Base-by-base conservation (phyloP, 2,888 invertebrate genomes). In the Cremastobaeus sp. region DNA sequence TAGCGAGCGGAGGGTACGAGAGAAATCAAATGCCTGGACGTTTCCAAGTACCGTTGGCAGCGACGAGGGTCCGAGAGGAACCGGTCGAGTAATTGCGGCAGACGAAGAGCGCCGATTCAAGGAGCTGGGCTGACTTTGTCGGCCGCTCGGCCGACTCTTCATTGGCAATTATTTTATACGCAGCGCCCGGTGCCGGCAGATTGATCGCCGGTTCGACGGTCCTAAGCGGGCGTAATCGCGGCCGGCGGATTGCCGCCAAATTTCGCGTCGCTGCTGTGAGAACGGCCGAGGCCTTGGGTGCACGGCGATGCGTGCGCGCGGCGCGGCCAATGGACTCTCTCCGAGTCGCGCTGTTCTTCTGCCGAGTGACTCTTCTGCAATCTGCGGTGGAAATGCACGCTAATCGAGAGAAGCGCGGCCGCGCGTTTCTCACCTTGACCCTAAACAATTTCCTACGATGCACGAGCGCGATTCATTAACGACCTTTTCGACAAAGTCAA, bases 1-100 rank as follows among this genome's bases (percentile, higher is more conserved):
- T 45, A 35, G 52, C 52, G 21, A 17, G n/a, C n/a, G 21, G 35
- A 45, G 50, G 34, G 45, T 57, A 30, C 54, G 62, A 18, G 25
- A 30, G 20, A 20, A 65, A 37, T 57, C 59, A 69, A 68, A 73
- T 68, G 60, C 73, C 73, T 60, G 34, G 50, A 68, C 50, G 69
- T 69, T 74, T 74, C 69, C 69, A 60, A 71, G 74, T 75, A 75
- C 71, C 71, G 75, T 71, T 65, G 18, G 55, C 55, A 43, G 68
- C 59, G 75, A 76, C 71, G 71, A 76, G 57, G 52, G 37, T 45
- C 43, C 66, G 39, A 74, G 71, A 78, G 43, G 79, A 81, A 81
- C 81, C 81, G 81, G 81, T 81, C 77, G 76, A 76, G 79, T 79
- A 78, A 80, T 81, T 78, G 77, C 79, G 68, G 75, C 54, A 72